Evolutionary conservation across 1,140 invertebrate species (phyloP), one percentile per base, ranked within the genome.

Genomic region (Papilio polytes): DNA sequence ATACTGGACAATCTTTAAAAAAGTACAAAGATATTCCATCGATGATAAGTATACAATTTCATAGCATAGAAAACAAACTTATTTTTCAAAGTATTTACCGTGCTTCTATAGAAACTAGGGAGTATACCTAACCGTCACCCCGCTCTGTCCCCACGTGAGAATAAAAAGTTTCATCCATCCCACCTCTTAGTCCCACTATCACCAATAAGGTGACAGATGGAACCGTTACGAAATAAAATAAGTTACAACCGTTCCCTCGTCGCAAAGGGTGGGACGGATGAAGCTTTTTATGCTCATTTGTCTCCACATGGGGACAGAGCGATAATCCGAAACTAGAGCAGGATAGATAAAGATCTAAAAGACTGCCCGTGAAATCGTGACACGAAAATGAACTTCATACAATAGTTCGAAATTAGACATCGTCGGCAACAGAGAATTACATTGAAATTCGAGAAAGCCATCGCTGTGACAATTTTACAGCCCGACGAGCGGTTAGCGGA

Each of bases 401-500:
- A 36, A 70, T 70, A 70, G 2, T 31, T 31, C 10, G 22, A 26
- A 59, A 59, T 59, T 26, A 76, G 46, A 51, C 44, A 46, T 22
- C 46, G 20, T 31, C 46, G 74, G 36, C 51, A 26, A 83, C 83
- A 82, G 76, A 81, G 79, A n/a, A n/a, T 83, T 80, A 83, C 83
- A 88, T 85, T 70, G 76, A 83, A 81, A 86, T 88, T 82, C 84
- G 41, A 86, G 85, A 87, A 84, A 84, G 41, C 48, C 85, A 85
- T 82, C 76, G 63, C 78, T 87, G 87, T 84, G 91, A 94, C 92
- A 94, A 90, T 88, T 91, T 88, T 84, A 83, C 85, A 80, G 78
- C 82, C 85, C 85, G 88, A 87, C 84, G 76, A 73, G 74, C 90
- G 66, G 82, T 94, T 94, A 94, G 88, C 88, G 77, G 82, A 83